A percentile compares a stretch with the other conserved stretches of the same genome.
phyloP scores from a whole-genome alignment of 1,140 invertebrate genomes.

The Temnothorax longispinosus region DNA sequence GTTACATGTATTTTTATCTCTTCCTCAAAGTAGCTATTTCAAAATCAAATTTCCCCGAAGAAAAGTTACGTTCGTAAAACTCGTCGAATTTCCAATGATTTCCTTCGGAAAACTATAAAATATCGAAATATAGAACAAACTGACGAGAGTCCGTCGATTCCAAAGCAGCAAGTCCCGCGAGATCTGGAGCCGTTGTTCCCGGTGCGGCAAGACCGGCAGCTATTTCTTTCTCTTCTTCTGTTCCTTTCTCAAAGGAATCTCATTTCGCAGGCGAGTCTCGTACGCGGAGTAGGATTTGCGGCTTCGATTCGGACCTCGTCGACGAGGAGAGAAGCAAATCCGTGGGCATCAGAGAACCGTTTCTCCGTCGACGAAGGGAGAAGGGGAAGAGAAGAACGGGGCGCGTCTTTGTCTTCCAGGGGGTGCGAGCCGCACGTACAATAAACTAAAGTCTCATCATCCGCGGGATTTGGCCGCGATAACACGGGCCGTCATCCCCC shows the following conservation, averaged over 20 bases:
- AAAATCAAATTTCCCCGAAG: too few species aligned
- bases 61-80: neutral
- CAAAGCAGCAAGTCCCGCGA: constrained; percentile 11
- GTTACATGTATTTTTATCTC: too few species aligned
- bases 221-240: constrained; percentile 29
- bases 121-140: neutral
- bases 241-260: constrained; percentile 65
- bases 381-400: neutral
- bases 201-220: constrained; percentile 8
- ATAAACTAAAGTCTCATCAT: constrained; percentile 86
- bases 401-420: constrained; percentile 64
- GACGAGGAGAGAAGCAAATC: constrained; percentile 67
- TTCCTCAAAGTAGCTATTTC: too few species aligned
- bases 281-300: constrained; percentile 67
- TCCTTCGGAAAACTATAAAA: neutral
- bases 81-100: neutral
- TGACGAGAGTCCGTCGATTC: constrained; percentile 19
- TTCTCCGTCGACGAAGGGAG: neutral
- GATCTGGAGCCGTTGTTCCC: neutral
- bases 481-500: constrained; percentile 80
- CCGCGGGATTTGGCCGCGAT: constrained; percentile 84
- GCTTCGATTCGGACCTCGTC: constrained; percentile 66
- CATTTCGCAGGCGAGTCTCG: constrained; percentile 78
- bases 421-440: constrained; percentile 78
- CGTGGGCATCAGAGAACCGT: constrained; percentile 63